These are phyloP conservation scores for Phaenicophaeus curvirostris DNA, from an alignment of 2,797 vertebrate genomes.

Conservation along the genomic window DNA sequence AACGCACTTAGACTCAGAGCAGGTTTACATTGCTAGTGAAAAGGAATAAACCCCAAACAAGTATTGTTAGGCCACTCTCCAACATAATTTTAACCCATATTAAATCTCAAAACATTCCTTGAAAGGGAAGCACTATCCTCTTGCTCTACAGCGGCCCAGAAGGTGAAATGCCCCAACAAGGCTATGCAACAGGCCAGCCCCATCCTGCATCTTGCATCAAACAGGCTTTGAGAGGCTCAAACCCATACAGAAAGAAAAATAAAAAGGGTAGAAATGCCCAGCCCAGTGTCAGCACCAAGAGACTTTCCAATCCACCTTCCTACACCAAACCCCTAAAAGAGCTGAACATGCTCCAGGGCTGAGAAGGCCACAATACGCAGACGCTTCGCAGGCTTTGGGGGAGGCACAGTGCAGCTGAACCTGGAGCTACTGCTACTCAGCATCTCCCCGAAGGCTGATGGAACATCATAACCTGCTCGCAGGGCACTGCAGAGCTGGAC, in stretches of 20 bases:
- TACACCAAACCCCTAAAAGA: not conserved
- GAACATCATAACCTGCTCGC: not conserved
- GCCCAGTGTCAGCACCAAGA: not conserved
- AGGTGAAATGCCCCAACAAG: not conserved
- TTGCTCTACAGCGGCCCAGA: not conserved
- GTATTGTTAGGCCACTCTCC: not conserved
- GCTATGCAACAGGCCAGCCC: not conserved
- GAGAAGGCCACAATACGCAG: not conserved
- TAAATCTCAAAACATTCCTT: not conserved
- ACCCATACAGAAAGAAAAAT: not conserved
- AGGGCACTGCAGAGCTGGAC: not conserved
- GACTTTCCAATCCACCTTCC: not conserved
- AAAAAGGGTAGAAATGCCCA: not conserved
- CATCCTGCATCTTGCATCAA: not conserved
- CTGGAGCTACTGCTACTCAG: not conserved
- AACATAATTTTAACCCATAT: not conserved
- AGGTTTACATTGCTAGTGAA: not conserved
- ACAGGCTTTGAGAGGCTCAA: not conserved
- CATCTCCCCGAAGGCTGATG: not conserved
- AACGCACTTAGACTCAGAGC: not conserved
- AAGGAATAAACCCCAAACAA: not conserved
- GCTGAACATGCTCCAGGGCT: fast-evolving
- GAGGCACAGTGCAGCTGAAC: not conserved
- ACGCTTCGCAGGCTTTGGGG: not conserved
- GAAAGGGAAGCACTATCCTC: not conserved